Base-by-base conservation (phyloP, 2,797 vertebrate species). In the Enteromius afrohamiltoni region DNA sequence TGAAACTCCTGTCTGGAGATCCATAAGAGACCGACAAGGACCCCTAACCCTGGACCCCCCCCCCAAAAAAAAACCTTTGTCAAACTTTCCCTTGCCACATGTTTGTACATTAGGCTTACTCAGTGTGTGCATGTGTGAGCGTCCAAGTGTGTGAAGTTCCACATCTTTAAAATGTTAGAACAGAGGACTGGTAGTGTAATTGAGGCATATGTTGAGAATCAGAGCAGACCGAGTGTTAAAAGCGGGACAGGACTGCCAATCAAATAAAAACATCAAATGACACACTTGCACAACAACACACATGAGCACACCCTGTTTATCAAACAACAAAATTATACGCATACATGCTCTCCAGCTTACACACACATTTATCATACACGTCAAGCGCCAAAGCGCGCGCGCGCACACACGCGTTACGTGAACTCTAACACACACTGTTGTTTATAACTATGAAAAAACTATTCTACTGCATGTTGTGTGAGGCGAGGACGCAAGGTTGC, bases 151-250 rank as follows among this genome's bases (percentile, higher is more conserved):
- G 69, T 82, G 81, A 80, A 67, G 79, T 55, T 78, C 21, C 74
- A 84, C 89, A 87, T 88, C 85, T 90, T 90, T 88, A 88, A 86
- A 83, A 68, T 55, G 85, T 90, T 87, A 86, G 68, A 81, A 88
- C 69, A 86, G 83, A 88, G 68, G 79, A 85, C 85, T 84, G 68
- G 83, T 86, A 84, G 83, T 79, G 77, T 86, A 88, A 85, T 87
- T 85, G 76, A 83, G 76, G 86, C 86, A 86, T 77, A 83, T 88
- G 89, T 87, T 86, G 82, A 79, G 64, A 77, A 83, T 83, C 74
- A 83, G 49, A 69, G 37, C 64, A 83, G 37, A 26, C 80, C 60
- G 55, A 60, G 80, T 88, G 85, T 79, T 78, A 80, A 88, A 88
- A 87, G 82, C 37, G 84, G 69, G 82, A 51, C 65, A 79, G 51